Evolutionary conservation across 2,888 invertebrate species (phyloP).

Genomic region (Diploptera punctata): DNA sequence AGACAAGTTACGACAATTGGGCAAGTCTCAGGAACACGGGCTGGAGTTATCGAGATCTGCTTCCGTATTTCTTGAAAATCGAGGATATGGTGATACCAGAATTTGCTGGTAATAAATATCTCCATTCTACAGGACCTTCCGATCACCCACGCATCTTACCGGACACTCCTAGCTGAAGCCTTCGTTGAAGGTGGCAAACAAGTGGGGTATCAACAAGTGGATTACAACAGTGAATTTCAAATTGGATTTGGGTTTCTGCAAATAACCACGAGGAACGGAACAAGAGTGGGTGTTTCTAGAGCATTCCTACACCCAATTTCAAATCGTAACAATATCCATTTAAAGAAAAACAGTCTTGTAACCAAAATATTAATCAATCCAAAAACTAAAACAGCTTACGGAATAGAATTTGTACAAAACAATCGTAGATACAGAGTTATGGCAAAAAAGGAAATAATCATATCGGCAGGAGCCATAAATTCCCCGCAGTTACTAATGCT

Average conservation of each 20-base stretch:
- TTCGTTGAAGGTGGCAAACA: conserved; percentile 68
- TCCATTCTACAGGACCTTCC: background rate
- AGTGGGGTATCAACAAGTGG: conserved; percentile 58
- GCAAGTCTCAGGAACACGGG: conserved; percentile 50
- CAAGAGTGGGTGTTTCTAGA: conserved; percentile 59
- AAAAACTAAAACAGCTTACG: too few species aligned
- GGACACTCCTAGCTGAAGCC: conserved; percentile 78
- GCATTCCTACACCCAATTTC: conserved; percentile 65
- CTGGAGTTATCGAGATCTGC: conserved; percentile 55
- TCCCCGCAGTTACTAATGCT: conserved; percentile 72
- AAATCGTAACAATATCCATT: conserved; percentile 62
- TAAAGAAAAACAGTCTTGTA: conserved; percentile 61
- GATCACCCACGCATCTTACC: conserved; percentile 68
- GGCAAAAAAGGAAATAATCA: too few species aligned
- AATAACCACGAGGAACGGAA: conserved; percentile 64
- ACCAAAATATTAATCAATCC: too few species aligned
- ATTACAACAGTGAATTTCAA: conserved; percentile 70
- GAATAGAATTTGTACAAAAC: too few species aligned
- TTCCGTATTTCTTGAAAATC: conserved; percentile 51
- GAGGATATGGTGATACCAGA: conserved; percentile 44
- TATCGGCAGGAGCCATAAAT: conserved; percentile 78
- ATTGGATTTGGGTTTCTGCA: conserved; percentile 73
- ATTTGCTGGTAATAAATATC: background rate
- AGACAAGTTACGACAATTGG: conserved; percentile 47
- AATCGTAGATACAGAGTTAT: too few species aligned